phyloP scores from a whole-genome alignment of 2,797 vertebrate genomes.

The Enteromius fasciolatus region DNA sequence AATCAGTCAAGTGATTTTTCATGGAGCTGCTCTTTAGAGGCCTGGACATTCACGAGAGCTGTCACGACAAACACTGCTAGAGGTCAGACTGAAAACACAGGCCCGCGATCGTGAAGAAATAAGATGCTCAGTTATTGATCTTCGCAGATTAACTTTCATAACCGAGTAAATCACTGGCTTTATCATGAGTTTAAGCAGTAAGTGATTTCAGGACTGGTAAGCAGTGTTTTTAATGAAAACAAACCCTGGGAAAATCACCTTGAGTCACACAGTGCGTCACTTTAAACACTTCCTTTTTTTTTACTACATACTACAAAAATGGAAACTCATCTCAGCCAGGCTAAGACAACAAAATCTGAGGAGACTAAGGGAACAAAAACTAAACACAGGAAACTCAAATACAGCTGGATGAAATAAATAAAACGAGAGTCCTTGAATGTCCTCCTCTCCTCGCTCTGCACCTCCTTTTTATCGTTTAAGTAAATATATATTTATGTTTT shows the following conservation, averaged over 20 bases:
- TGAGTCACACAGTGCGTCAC: background rate
- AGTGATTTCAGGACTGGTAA: background rate
- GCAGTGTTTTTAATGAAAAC: background rate
- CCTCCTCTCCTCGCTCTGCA: background rate
- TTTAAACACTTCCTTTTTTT: conserved; percentile 3
- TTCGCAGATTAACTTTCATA: background rate
- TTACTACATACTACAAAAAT: background rate
- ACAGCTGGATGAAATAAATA: background rate
- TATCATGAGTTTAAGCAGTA: background rate
- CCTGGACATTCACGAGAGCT: background rate
- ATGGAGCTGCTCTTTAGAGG: background rate
- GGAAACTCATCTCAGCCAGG: background rate
- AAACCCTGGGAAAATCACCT: background rate
- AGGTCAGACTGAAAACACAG: background rate
- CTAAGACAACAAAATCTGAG: background rate
- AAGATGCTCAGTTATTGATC: background rate
- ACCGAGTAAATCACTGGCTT: background rate
- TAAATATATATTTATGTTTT: too few relatives aligned
- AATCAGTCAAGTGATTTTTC: background rate
- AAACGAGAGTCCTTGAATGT: background rate
- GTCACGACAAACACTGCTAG: background rate
- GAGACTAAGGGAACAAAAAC: background rate
- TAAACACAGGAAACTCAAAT: background rate
- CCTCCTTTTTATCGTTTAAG: background rate
- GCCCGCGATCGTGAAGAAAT: background rate